Conservation (phyloP, 2,797 vertebrate species). For the Psittacula echo region DNA sequence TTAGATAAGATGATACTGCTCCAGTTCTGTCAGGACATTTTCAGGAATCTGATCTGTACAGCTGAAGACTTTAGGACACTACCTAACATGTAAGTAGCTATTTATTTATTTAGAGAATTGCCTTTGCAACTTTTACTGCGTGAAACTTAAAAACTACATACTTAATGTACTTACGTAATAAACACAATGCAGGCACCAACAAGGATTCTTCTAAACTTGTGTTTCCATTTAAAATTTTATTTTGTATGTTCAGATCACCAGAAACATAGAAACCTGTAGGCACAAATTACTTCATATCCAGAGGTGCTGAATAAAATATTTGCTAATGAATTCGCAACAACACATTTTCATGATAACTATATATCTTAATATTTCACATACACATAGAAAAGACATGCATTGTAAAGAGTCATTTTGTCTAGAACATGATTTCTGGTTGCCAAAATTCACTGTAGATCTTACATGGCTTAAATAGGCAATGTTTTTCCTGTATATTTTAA, state of each 20-base stretch:
- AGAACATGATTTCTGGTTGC: not conserved
- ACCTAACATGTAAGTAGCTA: not conserved
- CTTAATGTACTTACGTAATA: not conserved
- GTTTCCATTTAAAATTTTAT: constrained; percentile 76
- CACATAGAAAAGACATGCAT: constrained; percentile 66
- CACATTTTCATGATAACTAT: constrained; percentile 62
- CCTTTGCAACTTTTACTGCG: not conserved
- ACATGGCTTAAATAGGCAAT: not conserved
- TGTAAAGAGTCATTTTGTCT: constrained; percentile 20
- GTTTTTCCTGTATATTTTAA: constrained; percentile 31
- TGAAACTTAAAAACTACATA: not conserved
- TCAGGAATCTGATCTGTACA: not conserved
- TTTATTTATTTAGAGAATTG: not conserved
- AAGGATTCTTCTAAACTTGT: constrained; percentile 6
- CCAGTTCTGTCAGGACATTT: not conserved
- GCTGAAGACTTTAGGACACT: not conserved
- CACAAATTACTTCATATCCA: constrained; percentile 71
- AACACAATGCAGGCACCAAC: not conserved
- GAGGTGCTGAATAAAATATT: constrained; percentile 73
- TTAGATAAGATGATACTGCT: not conserved
- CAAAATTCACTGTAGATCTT: constrained; percentile 32
- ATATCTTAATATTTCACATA: constrained; percentile 15
- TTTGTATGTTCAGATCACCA: constrained; percentile 65
- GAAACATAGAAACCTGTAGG: constrained; percentile 78
- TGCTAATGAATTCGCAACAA: constrained; percentile 49